Conservation (phyloP, 37 sponge, comb jelly and placozoan species). For the Amphimedon queenslandica region DNA sequence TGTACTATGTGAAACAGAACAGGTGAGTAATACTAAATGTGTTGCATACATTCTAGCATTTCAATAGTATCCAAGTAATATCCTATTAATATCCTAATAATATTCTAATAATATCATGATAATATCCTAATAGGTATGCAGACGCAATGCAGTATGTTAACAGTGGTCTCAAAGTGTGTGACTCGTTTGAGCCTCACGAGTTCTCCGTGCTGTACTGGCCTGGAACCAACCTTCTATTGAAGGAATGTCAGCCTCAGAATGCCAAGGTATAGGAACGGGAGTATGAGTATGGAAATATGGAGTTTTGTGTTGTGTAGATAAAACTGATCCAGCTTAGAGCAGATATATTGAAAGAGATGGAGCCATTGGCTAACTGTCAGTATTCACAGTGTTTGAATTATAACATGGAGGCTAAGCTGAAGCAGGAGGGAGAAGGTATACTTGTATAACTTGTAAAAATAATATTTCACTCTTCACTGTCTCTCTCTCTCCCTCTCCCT, state of each 20-base stretch:
- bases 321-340: conserved; percentile 34
- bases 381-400: conserved; percentile 40
- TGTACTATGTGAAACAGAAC: conserved; percentile 3
- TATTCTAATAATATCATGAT: too few species aligned
- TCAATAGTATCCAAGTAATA: too few species aligned
- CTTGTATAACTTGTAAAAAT: too few species aligned
- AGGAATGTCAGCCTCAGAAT: conserved; percentile 11
- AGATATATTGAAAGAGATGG: conserved; percentile 4
- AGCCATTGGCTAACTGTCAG: conserved; percentile 49
- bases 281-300: neutral
- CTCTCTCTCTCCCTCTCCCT: too few species aligned
- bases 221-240: conserved; percentile 12
- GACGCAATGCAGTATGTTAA: neutral
- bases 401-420: conserved; percentile 25
- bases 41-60: too few species aligned
- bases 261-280: conserved; percentile 12
- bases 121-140: neutral
- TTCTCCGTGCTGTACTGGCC: conserved; percentile 13
- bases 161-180: neutral
- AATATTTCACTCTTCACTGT: too few species aligned
- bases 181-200: neutral
- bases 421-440: neutral
- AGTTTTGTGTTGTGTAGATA: conserved; percentile 6
- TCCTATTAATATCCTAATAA: too few species aligned
- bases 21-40: neutral